Percentiles rank a stretch among this genome's conserved stretches.
Conservation (phyloP, 2,113 vertebrate species). For the Monopterus albus region DNA sequence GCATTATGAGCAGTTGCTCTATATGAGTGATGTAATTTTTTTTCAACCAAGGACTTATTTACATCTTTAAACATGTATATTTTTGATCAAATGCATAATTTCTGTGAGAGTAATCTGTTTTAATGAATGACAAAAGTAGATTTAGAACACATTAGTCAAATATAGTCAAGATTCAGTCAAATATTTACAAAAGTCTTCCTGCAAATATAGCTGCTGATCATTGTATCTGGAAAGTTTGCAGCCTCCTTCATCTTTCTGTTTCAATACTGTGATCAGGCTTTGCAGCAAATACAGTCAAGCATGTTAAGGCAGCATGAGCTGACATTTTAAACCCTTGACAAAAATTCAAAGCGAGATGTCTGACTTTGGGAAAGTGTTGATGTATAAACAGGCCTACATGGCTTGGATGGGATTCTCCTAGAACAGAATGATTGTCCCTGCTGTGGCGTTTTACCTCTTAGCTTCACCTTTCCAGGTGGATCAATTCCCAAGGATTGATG, state of each 20-base stretch:
- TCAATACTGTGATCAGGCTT: neutral
- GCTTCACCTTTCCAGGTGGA: constrained; percentile 45
- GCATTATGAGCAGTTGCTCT: constrained; percentile 21
- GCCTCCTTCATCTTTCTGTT: neutral
- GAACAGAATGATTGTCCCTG: constrained; percentile 19
- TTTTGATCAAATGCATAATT: neutral
- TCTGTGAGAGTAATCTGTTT: neutral
- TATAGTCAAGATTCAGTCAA: too few relatives aligned
- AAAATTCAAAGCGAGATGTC: constrained; percentile 39
- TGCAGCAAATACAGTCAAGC: neutral
- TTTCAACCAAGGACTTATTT: constrained; percentile 13
- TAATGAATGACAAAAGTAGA: neutral
- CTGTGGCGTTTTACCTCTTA: constrained; percentile 40
- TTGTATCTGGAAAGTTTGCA: neutral
- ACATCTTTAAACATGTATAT: neutral
- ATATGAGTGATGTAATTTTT: constrained; percentile 19
- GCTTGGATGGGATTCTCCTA: constrained; percentile 29
- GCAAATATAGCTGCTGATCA: neutral
- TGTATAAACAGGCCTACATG: constrained; percentile 28
- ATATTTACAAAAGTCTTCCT: too few relatives aligned
- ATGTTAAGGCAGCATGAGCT: neutral
- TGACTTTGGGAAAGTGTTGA: constrained; percentile 4
- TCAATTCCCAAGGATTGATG: constrained; percentile 67
- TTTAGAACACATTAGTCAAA: too few relatives aligned
- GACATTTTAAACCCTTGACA: constrained; percentile 18